Evolutionary conservation across 2,113 vertebrate genomes (phyloP).

Genomic region (Tetrax tetrax): DNA sequence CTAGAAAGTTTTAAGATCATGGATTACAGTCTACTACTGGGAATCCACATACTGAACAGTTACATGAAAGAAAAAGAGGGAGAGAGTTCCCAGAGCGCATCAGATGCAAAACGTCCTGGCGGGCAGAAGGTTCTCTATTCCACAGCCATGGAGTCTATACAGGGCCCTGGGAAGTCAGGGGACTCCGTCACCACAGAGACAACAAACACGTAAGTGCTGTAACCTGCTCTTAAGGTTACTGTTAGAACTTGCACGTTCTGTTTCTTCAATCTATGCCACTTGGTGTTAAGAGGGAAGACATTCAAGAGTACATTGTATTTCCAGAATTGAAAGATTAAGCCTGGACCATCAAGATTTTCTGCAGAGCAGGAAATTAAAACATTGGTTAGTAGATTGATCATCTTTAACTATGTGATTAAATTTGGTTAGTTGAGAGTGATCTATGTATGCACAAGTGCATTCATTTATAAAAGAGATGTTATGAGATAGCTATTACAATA

Average conservation of each 20-base stretch:
- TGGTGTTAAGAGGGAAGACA: not conserved
- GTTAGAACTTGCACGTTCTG: not conserved
- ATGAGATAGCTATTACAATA: not conserved
- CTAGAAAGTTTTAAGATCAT: conserved; percentile 99
- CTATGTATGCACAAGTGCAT: not conserved
- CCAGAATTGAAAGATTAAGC: not conserved
- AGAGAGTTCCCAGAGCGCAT: conserved; percentile 78
- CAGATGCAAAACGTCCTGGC: conserved; percentile 84
- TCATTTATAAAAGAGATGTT: not conserved
- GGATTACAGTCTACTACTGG: conserved; percentile 96
- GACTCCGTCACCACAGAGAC: conserved; percentile 84
- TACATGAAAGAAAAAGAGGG: conserved; percentile 82
- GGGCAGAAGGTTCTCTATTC: conserved; percentile 95
- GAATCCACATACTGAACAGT: conserved; percentile 89
- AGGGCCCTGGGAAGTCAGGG: conserved; percentile 90
- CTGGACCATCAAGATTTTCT: not conserved
- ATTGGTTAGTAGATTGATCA: not conserved
- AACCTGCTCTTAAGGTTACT: not conserved
- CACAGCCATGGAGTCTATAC: conserved; percentile 98
- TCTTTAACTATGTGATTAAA: not conserved
- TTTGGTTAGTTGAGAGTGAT: not conserved
- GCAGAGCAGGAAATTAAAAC: not conserved
- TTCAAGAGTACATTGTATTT: not conserved
- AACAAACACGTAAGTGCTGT: conserved; percentile 88
- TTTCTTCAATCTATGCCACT: not conserved